Base-by-base conservation (phyloP, 2,113 vertebrate genomes). In the Mustela lutreola region DNA sequence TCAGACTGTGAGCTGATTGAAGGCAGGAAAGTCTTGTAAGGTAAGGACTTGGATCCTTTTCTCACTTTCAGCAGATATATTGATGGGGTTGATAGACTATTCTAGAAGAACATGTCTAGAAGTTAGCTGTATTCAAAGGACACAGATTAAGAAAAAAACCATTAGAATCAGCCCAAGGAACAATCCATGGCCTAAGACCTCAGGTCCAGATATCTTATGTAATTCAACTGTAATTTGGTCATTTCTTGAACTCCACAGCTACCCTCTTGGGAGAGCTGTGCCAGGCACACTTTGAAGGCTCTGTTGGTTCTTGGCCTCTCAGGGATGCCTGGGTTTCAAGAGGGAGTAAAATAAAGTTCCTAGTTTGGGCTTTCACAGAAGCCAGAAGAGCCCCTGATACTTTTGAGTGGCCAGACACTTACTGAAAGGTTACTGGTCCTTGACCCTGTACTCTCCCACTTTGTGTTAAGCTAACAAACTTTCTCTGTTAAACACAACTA, bases 361-460 rank as follows among this genome's bases (percentile, higher is more conserved):
- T 8, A 2, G 31, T 2, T 1, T 19, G 7, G 4, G 16, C 11
- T 76, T 48, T 87, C 10, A 11, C 0, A 0, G 28, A 71, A 63
- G 5, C 19, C 62, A 58, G 63, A 4, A 50, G 70, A 84, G 24
- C 11, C 1, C 21, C 12, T 15, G n/a, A 21, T 6, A 63, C 8
- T 1, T 39, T 45, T 7, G n/a, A 58, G 11, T 5, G 28, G 28
- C 11, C 1, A 53, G 28, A 10, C 50, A 11, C 7, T 53, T 85
- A 18, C 1, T 28, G 14, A 70, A 60, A 33, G 5, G 4, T 33
- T 5, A 11, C 3, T 21, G 26, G 21, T 21, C 5, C 10, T 19
- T 83, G 50, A 33, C 31, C 16, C 22, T 7, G 18, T 10, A 10
- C 22, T 31, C n/a, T 11, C 73, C 16, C 53, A 62, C 2, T 26